Evolutionary conservation across 2,797 vertebrate species (phyloP), one percentile per base, ranked within the genome.

Genomic region (Apodemus agrarius): DNA sequence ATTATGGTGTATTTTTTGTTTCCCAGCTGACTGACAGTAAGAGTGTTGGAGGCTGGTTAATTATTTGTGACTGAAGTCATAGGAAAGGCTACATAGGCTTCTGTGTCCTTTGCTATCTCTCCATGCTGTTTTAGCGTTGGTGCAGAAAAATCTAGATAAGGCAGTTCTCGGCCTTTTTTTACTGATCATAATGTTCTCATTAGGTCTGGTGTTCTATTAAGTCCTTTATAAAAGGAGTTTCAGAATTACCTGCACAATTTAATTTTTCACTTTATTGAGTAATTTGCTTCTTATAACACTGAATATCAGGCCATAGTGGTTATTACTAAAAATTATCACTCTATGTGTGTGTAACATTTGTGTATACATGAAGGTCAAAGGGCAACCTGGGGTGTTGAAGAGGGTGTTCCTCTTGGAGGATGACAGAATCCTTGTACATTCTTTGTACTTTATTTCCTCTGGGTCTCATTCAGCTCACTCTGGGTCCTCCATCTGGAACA

Each of bases 221-320:
- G 67, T 69, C 67, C 67, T 86, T 63, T 91, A 74, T 26, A 84
- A 74, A 94, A 86, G 40, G 57, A 29, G 11, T 75, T 96, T 95
- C 49, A 61, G 65, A 78, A 81, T 95, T 82, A 76, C 65, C n/a
- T 92, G 61, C 24, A 78, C 75, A 59, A 80, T 93, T 95, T 90
- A 86, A 82, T 95, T 93, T 82, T 65, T 40, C 43, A 88, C 80
- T 49, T 79, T 87, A 16, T 93, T 40, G 80, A 78, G 11, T 37
- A 54, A 34, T 57, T 63, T 83, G 24, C 63, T 67, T 49, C 31
- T 79, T 82, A 57, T 92, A 29, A 52, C 34, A 31, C 57, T 91
- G 49, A 91, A 72, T 49, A 78, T 0, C 21, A 69, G 81, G 17
- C 69, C 67, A 54, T 82, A 67, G 46, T 65, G 40, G 59, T 34